These are phyloP conservation scores for Scyliorhinus canicula DNA, from an alignment of 2,797 vertebrate species.

Conservation along the genomic window DNA sequence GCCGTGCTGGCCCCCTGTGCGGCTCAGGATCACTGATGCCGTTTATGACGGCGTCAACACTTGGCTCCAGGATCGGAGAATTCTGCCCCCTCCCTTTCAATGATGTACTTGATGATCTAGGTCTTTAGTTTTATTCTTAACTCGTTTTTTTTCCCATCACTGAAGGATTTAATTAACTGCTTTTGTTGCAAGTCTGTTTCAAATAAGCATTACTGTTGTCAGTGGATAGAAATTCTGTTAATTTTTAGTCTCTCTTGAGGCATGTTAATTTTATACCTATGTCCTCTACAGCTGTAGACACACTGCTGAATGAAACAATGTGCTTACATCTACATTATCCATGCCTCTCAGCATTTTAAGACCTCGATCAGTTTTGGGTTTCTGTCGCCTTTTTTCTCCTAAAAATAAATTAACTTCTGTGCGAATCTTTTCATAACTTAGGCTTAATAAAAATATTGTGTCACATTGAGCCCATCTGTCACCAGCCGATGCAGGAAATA, in stretches of 20 bases:
- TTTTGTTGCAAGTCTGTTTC: neutral
- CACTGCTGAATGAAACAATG: neutral
- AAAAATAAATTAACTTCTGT: neutral
- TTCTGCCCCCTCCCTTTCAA: no score
- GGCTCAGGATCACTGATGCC: no score
- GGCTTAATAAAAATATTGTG: neutral
- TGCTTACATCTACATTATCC: neutral
- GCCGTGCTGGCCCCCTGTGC: no score
- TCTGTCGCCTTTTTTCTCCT: neutral
- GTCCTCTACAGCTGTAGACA: neutral
- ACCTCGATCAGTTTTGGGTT: neutral
- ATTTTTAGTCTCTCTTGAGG: neutral
- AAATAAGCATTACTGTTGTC: neutral
- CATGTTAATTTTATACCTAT: neutral
- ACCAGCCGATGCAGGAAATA: neutral
- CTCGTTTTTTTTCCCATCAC: neutral
- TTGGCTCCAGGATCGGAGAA: no score
- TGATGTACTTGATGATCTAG: neutral
- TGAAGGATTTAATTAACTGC: neutral
- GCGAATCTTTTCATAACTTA: neutral
- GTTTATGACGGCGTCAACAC: no score
- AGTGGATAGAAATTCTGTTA: neutral
- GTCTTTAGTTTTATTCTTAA: neutral
- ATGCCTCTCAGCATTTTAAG: neutral
- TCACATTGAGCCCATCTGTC: neutral